Percentiles rank a stretch among this genome's conserved stretches.
Conservation (phyloP, 2,888 invertebrate species). For the Agapetus fuscipes region DNA sequence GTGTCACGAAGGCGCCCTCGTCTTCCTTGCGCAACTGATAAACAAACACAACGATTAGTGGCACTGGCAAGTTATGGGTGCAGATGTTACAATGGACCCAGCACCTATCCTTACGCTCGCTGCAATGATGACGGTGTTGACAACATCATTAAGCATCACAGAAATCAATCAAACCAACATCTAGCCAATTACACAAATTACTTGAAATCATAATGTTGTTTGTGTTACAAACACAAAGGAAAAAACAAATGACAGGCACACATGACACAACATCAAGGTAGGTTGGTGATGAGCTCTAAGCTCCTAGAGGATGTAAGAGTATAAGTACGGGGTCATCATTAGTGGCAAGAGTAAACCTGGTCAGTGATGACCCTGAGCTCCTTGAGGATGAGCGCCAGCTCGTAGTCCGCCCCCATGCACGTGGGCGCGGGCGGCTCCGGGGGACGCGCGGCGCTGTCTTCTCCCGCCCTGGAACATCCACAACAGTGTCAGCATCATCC, state of each 20-base stretch:
- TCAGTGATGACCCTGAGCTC: constrained; percentile 90
- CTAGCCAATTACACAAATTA: too few relatives aligned
- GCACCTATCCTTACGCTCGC: too few relatives aligned
- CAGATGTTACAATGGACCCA: constrained; percentile 1
- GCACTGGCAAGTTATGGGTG: not conserved
- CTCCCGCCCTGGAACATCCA: constrained; percentile 35
- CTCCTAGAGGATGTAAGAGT: too few relatives aligned
- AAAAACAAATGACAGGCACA: too few relatives aligned
- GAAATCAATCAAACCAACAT: too few relatives aligned
- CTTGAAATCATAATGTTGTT: too few relatives aligned
- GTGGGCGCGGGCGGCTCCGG: constrained; percentile 67
- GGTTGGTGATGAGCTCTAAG: too few relatives aligned
- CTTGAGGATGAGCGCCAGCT: constrained; percentile 89
- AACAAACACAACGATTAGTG: too few relatives aligned
- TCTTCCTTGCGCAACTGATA: constrained; percentile 93
- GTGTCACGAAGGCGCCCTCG: constrained; percentile 85
- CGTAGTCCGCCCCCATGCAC: constrained; percentile 87
- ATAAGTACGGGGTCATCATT: constrained; percentile 28
- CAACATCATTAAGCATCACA: too few relatives aligned
- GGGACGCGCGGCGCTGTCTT: constrained; percentile 59
- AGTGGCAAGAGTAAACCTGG: constrained; percentile 49
- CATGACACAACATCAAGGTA: too few relatives aligned
- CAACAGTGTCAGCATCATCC: not conserved
- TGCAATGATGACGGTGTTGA: too few relatives aligned
- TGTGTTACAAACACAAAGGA: too few relatives aligned